phyloP scores from a whole-genome alignment of 2,113 vertebrate genomes.

The Limnothrissa miodon region DNA sequence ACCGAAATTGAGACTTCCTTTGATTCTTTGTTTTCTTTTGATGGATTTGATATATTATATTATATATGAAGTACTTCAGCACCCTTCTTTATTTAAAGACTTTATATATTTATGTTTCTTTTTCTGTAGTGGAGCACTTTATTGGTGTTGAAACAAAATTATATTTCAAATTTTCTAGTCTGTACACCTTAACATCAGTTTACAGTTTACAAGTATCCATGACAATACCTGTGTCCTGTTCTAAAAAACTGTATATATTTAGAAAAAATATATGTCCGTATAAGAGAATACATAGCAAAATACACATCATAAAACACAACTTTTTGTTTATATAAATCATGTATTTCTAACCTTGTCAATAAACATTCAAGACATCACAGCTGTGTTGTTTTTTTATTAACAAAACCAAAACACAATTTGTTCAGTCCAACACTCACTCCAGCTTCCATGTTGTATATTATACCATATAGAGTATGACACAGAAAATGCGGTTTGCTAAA shows the following conservation, averaged over 20 bases:
- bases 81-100: neutral
- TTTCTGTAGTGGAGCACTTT: neutral
- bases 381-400: neutral
- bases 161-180: neutral
- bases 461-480: neutral
- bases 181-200: neutral
- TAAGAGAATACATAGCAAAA: neutral
- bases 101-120: neutral
- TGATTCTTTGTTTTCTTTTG: neutral
- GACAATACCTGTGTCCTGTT: neutral
- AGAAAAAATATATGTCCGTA: neutral
- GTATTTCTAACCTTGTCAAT: neutral
- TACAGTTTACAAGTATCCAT: neutral
- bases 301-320: neutral
- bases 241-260: neutral
- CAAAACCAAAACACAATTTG: neutral
- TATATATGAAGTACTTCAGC: neutral
- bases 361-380: neutral
- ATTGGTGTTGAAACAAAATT: neutral
- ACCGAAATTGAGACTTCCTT: neutral
- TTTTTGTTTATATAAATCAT: neutral
- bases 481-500: neutral
- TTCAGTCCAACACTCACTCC: neutral
- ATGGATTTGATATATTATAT: neutral
- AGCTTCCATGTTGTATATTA: neutral